Conservation (phyloP, 37 sponge, comb jelly and placozoan genomes). For the Cladorhizidae sp. region DNA sequence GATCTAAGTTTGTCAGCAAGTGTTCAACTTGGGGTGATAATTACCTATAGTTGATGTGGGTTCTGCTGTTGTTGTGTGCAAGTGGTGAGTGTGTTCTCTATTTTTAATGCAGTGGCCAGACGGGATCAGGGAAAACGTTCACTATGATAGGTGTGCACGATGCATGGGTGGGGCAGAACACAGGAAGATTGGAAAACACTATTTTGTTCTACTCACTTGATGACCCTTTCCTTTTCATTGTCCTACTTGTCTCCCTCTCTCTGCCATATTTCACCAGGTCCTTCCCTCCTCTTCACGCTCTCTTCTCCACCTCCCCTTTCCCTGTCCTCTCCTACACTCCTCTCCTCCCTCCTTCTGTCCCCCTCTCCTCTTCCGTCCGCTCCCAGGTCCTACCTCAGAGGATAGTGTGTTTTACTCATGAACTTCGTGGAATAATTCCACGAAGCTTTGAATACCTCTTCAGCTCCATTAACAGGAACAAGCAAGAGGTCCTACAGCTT, state of each 20-base stretch:
- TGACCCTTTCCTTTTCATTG: neutral
- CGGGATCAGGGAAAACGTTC: conserved; percentile 92
- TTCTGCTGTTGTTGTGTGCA: too few relatives aligned
- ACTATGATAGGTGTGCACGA: conserved; percentile 92
- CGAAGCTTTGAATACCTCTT: conserved; percentile 87
- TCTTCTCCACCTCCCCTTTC: neutral
- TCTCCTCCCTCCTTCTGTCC: conserved; percentile 20
- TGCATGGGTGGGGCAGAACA: too few relatives aligned
- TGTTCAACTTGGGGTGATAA: too few relatives aligned
- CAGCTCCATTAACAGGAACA: conserved; percentile 75
- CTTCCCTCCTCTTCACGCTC: too few relatives aligned
- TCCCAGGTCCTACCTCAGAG: too few relatives aligned
- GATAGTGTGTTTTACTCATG: conserved; percentile 81
- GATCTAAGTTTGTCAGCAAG: too few relatives aligned
- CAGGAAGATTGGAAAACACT: neutral
- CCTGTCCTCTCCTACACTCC: neutral
- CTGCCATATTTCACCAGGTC: neutral
- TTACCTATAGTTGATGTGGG: too few relatives aligned
- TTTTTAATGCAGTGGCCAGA: conserved; percentile 72
- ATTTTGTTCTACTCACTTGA: too few relatives aligned
- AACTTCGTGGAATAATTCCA: conserved; percentile 81
- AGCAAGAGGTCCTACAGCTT: conserved; percentile 80
- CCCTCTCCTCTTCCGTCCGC: conserved; percentile 61
- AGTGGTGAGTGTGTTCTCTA: neutral
- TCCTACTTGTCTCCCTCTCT: neutral